These are phyloP conservation scores for Cheirogaleus major DNA, from an alignment of 2,797 vertebrate genomes.

Conservation along the genomic window DNA sequence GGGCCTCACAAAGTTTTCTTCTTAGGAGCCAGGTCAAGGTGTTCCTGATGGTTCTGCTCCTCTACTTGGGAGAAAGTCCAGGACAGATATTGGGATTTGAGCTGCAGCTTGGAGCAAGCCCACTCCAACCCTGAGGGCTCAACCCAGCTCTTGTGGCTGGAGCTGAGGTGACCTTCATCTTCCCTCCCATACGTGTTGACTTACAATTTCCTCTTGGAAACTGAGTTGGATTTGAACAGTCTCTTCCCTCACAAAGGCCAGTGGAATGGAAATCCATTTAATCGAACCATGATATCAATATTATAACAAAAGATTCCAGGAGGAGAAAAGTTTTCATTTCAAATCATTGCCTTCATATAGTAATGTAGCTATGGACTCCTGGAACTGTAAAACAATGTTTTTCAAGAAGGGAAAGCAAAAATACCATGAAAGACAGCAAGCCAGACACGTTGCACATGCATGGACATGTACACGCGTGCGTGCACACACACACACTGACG, in stretches of 20 bases:
- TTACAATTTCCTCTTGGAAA: conserved; percentile 33
- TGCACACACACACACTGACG: neutral
- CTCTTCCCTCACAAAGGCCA: neutral
- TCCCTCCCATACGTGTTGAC: conserved; percentile 34
- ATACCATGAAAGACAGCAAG: conserved; percentile 73
- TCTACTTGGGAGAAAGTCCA: conserved; percentile 44
- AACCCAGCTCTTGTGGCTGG: conserved; percentile 21
- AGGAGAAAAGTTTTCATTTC: conserved; percentile 54
- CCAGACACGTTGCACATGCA: conserved; percentile 66
- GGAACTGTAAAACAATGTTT: conserved; percentile 50
- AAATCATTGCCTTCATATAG: neutral
- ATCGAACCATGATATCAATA: conserved; percentile 60
- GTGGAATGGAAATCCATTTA: neutral
- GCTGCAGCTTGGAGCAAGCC: neutral
- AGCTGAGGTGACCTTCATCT: conserved; percentile 42
- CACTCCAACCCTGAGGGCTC: neutral
- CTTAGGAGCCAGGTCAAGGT: conserved; percentile 76
- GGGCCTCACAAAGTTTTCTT: conserved; percentile 58
- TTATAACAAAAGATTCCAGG: conserved; percentile 59
- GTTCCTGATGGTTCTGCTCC: conserved; percentile 73
- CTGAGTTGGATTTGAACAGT: neutral
- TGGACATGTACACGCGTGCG: neutral
- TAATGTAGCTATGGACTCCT: conserved; percentile 11
- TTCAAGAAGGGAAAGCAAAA: conserved; percentile 65
- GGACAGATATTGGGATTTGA: conserved; percentile 32